Percentiles rank a stretch among this genome's conserved stretches.
Evolutionary conservation across 2,113 vertebrate genomes (phyloP).

Genomic region (Gymnogyps californianus): DNA sequence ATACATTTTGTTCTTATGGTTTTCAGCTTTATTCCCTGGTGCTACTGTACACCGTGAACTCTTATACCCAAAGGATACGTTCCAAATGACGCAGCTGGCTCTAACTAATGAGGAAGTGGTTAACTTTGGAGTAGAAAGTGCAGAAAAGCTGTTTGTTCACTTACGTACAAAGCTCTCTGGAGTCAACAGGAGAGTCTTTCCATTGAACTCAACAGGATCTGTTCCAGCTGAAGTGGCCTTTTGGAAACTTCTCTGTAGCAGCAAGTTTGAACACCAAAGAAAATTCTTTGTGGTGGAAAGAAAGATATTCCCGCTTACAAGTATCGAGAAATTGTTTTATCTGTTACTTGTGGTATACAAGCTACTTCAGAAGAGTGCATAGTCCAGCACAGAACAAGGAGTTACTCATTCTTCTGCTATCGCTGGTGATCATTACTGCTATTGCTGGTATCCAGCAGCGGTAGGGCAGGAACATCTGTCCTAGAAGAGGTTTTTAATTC

Average conservation of each 20-base stretch:
- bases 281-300: background rate
- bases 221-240: background rate
- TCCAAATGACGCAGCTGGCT: constrained; percentile 52
- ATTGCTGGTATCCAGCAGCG: background rate
- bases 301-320: background rate
- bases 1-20: background rate
- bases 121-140: background rate
- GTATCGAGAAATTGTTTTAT: background rate
- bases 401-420: background rate
- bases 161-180: background rate
- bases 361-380: background rate
- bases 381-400: background rate
- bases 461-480: background rate
- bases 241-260: background rate
- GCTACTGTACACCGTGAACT: constrained; percentile 2
- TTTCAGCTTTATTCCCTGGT: constrained; percentile 39
- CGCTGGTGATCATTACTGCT: background rate
- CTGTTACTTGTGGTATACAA: background rate
- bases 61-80: background rate
- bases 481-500: background rate
- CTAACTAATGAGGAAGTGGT: constrained; percentile 34
- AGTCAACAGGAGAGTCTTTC: background rate
- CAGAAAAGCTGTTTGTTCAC: background rate
- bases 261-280: background rate
- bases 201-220: background rate